Base-by-base conservation (phyloP, 2,888 invertebrate genomes). In the Tetragnatha montana region DNA sequence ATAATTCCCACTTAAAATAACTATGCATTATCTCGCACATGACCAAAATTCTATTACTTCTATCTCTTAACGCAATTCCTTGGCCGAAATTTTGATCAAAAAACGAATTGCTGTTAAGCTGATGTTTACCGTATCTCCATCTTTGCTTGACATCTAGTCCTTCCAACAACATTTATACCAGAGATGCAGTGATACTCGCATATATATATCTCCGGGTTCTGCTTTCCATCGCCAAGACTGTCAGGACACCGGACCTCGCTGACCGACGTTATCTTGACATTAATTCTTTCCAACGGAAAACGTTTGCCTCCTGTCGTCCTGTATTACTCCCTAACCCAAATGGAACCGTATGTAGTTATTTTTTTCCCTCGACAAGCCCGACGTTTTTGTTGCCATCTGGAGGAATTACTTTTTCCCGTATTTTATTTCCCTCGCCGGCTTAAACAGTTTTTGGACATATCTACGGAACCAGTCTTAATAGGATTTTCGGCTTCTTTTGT, bases 221-320 rank as follows among this genome's bases (percentile, higher is more conserved):
- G 47, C 21, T 49, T 70, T 69, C 70, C 21, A 75, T 49, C 81
- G 60, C 74, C 78, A n/a, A 8, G 69, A 3, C n/a, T 68, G 86
- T 80, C 85, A 50, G 49, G 50, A 22, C 0, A 22, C 50, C 22
- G 87, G 82, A 82, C 78, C 81, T 19, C 78, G 21, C 81, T 78
- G 87, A 82, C 71, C 82, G 87, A 78, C 87, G 81, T 88, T 88
- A 88, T 88, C 87, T 88, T 88, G 87, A 88, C 87, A 71, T 88
- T 88, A 82, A 88, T 88, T 88, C 87, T 82, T 81, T 81, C 35
- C 76, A 78, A 70, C 81, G 71, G 70, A 47, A 88, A 82, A 88
- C 87, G 87, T 82, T 82, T 71, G 82, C 82, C 70, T 81, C 70
- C 71, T 51, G 51, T 71, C 78, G 68, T 69, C 47, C 69, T 69